These are phyloP conservation scores for Gouania willdenowi DNA, from an alignment of 2,797 vertebrate genomes.

Conservation along the genomic window DNA sequence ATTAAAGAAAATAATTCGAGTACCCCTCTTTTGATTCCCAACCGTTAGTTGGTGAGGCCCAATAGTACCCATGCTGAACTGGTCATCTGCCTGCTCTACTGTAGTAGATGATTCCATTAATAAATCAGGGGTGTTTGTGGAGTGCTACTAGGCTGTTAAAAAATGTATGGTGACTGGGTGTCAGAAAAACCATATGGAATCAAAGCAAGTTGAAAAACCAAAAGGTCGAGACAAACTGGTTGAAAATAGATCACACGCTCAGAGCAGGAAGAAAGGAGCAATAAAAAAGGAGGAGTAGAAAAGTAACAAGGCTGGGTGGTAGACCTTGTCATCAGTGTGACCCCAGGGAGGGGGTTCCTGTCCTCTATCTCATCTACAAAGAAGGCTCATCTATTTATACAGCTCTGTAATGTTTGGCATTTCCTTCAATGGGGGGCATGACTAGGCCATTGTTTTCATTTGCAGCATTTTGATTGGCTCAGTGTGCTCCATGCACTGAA, in stretches of 20 bases:
- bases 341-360: slow-evolving; percentile 69
- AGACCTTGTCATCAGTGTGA: slow-evolving; percentile 53
- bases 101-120: slow-evolving; percentile 50
- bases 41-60: no score
- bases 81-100: slow-evolving; percentile 16
- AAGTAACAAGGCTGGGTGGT: slow-evolving; percentile 32
- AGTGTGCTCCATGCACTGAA: slow-evolving; percentile 41
- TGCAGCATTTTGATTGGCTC: slow-evolving; percentile 55
- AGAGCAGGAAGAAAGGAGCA: slow-evolving; percentile 36
- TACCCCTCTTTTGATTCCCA: no score
- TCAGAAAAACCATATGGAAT: slow-evolving; percentile 13
- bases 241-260: slow-evolving; percentile 35
- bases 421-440: slow-evolving; percentile 63
- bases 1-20: no score
- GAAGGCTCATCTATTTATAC: slow-evolving; percentile 76
- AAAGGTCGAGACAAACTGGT: slow-evolving; percentile 24
- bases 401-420: slow-evolving; percentile 76
- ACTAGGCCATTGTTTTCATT: slow-evolving; percentile 72
- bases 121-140: slow-evolving; percentile 58
- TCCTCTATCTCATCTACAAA: slow-evolving; percentile 63
- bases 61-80: slow-evolving; percentile 22
- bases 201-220: slow-evolving; percentile 8
- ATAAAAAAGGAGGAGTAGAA: slow-evolving; percentile 14
- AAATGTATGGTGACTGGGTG: slow-evolving; percentile 37
- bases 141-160: slow-evolving; percentile 45